Percentiles rank a stretch among this genome's conserved stretches.
These are phyloP conservation scores for Trialeurodes vaporariorum DNA, from an alignment of 1,140 invertebrate genomes.

Conservation along the genomic window DNA sequence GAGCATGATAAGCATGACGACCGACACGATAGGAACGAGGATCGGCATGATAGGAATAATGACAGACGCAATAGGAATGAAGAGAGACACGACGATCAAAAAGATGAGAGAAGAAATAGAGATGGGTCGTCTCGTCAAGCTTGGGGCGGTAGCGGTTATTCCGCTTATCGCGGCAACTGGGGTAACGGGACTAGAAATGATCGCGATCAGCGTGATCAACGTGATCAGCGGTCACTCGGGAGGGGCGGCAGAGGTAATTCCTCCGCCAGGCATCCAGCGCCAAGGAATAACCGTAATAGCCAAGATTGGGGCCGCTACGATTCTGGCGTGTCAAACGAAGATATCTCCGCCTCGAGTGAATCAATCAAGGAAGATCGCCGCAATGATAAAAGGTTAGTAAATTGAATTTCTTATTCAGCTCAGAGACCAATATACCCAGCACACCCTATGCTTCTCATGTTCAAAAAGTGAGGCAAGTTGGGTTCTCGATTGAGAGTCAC, in stretches of 20 bases:
- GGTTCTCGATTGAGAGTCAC: no score
- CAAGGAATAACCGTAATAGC: constrained; percentile 5
- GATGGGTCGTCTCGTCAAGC: background rate
- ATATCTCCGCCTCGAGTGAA: constrained; percentile 39
- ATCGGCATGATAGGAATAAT: constrained; percentile 1
- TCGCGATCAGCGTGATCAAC: constrained; percentile 17
- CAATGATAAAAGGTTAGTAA: constrained; percentile 5
- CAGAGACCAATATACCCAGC: no score
- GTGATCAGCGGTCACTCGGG: background rate
- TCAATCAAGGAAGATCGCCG: constrained; percentile 38
- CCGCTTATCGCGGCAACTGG: constrained; percentile 13
- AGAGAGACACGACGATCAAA: constrained; percentile 6
- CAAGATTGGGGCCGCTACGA: constrained; percentile 39
- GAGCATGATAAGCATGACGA: constrained; percentile 9
- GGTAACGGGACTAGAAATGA: constrained; percentile 19
- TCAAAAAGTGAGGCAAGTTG: no score
- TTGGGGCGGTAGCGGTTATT: constrained; percentile 9
- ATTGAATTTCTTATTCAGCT: no score
- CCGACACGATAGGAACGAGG: background rate
- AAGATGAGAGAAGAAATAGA: constrained; percentile 5
- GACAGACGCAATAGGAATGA: constrained; percentile 8
- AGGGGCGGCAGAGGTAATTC: constrained; percentile 29
- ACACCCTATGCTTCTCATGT: no score
- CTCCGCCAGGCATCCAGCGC: constrained; percentile 24
- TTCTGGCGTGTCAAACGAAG: constrained; percentile 46